Evolutionary conservation across 2,888 invertebrate genomes (phyloP).

Genomic region (Hemistola chrysoprasaria): DNA sequence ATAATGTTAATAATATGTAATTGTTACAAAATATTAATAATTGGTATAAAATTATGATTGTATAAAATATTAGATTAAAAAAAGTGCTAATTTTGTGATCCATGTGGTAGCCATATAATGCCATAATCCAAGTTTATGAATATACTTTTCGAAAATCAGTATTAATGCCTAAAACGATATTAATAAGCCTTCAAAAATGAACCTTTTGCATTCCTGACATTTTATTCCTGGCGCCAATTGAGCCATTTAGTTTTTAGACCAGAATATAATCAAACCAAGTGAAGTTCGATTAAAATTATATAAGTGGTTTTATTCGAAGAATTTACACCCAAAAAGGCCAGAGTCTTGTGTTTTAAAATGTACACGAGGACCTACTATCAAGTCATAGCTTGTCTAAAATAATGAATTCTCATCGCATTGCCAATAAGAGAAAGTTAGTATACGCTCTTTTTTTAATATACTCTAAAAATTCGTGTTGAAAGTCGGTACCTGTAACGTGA

Average conservation of each 20-base stretch:
- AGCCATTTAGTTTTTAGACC: slow-evolving; percentile 53
- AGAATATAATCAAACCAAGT: no score
- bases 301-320: no score
- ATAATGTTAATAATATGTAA: slow-evolving; percentile 61
- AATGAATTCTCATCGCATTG: no score
- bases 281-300: no score
- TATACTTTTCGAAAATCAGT: slow-evolving; percentile 46
- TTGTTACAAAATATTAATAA: slow-evolving; percentile 62
- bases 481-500: no score
- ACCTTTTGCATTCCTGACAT: slow-evolving; percentile 63
- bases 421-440: no score
- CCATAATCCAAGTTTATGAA: slow-evolving; percentile 57
- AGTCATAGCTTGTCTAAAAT: no score
- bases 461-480: no score
- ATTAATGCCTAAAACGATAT: slow-evolving; percentile 51
- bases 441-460: no score
- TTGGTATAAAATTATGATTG: slow-evolving; percentile 58
- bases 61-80: slow-evolving; percentile 59
- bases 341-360: no score
- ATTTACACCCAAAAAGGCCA: no score
- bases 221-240: slow-evolving; percentile 55
- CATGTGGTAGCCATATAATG: slow-evolving; percentile 80
- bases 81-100: slow-evolving; percentile 73
- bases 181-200: slow-evolving; percentile 40
- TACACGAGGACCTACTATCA: no score